Conservation (phyloP, 1,140 invertebrate genomes). For the Patella vulgata region DNA sequence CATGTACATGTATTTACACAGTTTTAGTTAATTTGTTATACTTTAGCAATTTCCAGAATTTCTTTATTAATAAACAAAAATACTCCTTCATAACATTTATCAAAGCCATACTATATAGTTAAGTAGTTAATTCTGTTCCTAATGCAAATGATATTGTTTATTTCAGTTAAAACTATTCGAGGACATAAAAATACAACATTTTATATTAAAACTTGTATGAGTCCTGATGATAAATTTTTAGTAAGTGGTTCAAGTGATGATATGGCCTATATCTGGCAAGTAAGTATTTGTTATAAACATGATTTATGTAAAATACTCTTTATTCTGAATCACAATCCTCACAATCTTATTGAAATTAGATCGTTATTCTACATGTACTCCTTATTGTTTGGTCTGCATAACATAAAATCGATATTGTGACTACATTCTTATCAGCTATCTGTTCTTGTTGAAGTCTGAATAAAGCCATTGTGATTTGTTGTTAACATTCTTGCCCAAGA, state of each 20-base stretch:
- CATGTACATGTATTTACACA: no score
- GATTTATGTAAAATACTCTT: neutral
- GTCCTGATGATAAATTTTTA: slow-evolving; percentile 81
- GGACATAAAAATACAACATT: slow-evolving; percentile 82
- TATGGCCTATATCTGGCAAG: slow-evolving; percentile 85
- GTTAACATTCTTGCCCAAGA: no score
- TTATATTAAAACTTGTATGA: slow-evolving; percentile 84
- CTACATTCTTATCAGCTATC: neutral
- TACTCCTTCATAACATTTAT: no score
- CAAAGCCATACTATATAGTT: no score
- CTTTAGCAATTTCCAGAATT: no score
- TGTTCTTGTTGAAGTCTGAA: no score
- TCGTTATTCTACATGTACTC: neutral
- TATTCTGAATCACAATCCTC: neutral
- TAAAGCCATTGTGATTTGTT: no score
- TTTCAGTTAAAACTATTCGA: slow-evolving; percentile 61
- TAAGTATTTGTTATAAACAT: slow-evolving; percentile 24
- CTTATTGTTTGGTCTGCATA: neutral
- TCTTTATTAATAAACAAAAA: no score
- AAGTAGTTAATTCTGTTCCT: no score
- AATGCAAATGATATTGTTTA: no score
- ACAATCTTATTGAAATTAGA: neutral
- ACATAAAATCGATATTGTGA: neutral
- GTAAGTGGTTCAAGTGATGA: slow-evolving; percentile 86
- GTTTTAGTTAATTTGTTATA: no score